Percentiles rank a stretch among this genome's conserved stretches.
phyloP scores from a whole-genome alignment of 2,113 vertebrate genomes.

The Scatophagus argus region DNA sequence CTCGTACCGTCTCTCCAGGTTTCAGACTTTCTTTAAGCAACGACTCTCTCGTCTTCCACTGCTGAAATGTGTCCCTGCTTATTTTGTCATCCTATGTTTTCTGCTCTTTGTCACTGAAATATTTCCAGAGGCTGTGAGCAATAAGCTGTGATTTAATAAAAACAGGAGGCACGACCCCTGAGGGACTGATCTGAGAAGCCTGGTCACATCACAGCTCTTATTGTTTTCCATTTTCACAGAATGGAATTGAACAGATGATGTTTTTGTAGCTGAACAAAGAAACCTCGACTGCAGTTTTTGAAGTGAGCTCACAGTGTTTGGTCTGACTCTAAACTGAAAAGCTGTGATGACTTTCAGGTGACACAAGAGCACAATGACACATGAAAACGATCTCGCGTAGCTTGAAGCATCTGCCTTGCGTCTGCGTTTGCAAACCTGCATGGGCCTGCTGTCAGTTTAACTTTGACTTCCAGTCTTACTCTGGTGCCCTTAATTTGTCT shows the following conservation, averaged over 20 bases:
- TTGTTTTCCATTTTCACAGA: slow-evolving; percentile 8
- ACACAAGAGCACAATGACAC: no score
- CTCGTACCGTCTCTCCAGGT: no score
- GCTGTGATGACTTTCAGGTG: no score
- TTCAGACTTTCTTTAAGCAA: no score
- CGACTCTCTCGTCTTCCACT: background rate
- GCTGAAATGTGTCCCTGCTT: background rate
- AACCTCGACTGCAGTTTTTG: background rate
- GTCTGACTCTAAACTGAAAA: no score
- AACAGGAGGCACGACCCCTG: background rate
- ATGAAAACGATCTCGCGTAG: no score
- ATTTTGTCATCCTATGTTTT: background rate
- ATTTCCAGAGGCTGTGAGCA: background rate
- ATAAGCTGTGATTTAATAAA: slow-evolving; percentile 14
- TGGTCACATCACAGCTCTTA: background rate
- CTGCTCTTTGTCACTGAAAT: background rate
- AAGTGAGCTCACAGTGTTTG: background rate
- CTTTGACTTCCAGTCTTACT: no score
- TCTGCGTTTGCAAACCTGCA: no score
- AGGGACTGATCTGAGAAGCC: background rate
- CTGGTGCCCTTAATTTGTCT: no score
- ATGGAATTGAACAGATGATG: background rate
- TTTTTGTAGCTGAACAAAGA: background rate
- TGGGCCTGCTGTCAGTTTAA: no score
- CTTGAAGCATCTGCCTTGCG: no score